phyloP scores from a whole-genome alignment of 2,797 vertebrate genomes.

The Denticeps clupeoides region DNA sequence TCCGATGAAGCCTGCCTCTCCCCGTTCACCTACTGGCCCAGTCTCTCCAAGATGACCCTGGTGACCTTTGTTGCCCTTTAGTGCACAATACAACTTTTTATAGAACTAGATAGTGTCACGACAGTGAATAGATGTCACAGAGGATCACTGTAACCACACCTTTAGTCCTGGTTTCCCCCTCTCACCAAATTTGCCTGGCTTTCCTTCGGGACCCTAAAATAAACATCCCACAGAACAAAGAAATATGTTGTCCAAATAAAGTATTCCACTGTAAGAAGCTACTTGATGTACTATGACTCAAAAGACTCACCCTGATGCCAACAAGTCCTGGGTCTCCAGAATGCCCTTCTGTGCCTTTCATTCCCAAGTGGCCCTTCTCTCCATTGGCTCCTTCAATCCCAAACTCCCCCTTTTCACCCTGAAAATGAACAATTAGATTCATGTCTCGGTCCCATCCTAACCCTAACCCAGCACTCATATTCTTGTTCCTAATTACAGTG shows the following conservation, averaged over 20 bases:
- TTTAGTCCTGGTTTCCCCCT: slow-evolving; percentile 81
- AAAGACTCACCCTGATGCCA: slow-evolving; percentile 78
- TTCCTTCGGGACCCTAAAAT: slow-evolving; percentile 84
- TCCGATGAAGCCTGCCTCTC: slow-evolving; percentile 77
- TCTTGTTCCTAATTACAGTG: too few relatives aligned
- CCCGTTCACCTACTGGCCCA: slow-evolving; percentile 73
- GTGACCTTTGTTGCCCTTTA: slow-evolving; percentile 86
- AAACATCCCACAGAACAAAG: slow-evolving; percentile 12
- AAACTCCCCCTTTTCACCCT: slow-evolving; percentile 91
- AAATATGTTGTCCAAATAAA: too few relatives aligned
- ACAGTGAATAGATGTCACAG: not conserved
- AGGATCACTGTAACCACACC: slow-evolving; percentile 46
- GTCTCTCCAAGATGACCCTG: slow-evolving; percentile 86
- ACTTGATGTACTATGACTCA: too few relatives aligned
- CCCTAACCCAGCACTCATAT: too few relatives aligned
- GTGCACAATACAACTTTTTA: not conserved
- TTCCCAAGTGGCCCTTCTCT: slow-evolving; percentile 76
- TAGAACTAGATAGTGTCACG: too few relatives aligned
- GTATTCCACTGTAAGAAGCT: too few relatives aligned
- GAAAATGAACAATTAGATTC: slow-evolving; percentile 15
- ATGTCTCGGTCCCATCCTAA: too few relatives aligned
- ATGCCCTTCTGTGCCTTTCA: slow-evolving; percentile 83
- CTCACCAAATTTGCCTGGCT: slow-evolving; percentile 83
- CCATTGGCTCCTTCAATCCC: slow-evolving; percentile 82
- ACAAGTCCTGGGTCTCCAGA: slow-evolving; percentile 71